Percentiles rank a stretch among this genome's conserved stretches.
phyloP scores from a whole-genome alignment of 1,140 invertebrate species.

The Drosophila hydei region DNA sequence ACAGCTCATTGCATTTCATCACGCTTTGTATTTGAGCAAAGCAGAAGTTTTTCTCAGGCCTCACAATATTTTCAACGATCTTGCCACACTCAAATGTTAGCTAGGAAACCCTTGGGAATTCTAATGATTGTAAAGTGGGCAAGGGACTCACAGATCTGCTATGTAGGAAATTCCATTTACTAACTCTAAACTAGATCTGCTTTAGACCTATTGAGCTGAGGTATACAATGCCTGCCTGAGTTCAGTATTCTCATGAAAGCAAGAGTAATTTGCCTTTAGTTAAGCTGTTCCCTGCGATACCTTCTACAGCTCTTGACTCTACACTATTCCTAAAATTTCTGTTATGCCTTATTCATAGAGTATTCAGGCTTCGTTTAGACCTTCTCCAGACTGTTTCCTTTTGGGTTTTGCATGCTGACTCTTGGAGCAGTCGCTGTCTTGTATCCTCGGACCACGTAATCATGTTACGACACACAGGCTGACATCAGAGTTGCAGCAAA shows the following conservation, averaged over 20 bases:
- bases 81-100: background rate
- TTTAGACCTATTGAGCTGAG: too few relatives aligned
- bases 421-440: conserved; percentile 21
- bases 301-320: too few relatives aligned
- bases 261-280: too few relatives aligned
- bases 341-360: background rate
- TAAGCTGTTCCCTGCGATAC: too few relatives aligned
- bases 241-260: too few relatives aligned
- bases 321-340: too few relatives aligned
- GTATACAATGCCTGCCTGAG: too few relatives aligned
- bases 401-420: conserved; percentile 6
- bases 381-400: conserved; percentile 14
- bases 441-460: conserved; percentile 68
- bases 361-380: background rate
- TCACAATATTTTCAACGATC: background rate
- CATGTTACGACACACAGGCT: conserved; percentile 81
- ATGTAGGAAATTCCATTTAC: too few relatives aligned
- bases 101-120: too few relatives aligned
- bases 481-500: conserved; percentile 82
- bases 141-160: too few relatives aligned
- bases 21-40: conserved; percentile 11
- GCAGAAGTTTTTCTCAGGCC: background rate
- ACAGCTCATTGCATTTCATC: conserved; percentile 59
- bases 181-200: too few relatives aligned
- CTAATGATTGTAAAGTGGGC: too few relatives aligned